A percentile compares a stretch with the other conserved stretches of the same genome.
These are phyloP conservation scores for Euzetes globulus DNA, from an alignment of 2,888 invertebrate genomes.

Conservation along the genomic window DNA sequence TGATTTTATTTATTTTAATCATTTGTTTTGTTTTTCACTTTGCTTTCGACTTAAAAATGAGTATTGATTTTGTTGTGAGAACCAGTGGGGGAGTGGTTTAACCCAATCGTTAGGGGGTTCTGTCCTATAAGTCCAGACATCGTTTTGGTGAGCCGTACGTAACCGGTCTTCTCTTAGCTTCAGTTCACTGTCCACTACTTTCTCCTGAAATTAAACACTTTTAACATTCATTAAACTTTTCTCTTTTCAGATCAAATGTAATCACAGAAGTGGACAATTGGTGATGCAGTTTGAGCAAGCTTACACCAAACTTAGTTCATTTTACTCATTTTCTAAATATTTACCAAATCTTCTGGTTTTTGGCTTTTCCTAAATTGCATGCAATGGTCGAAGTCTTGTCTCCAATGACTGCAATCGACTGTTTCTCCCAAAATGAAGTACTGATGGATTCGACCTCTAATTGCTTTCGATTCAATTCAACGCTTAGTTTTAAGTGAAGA, in stretches of 20 bases:
- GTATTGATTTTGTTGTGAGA: constrained; percentile 59
- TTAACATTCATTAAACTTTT: not conserved
- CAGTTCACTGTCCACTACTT: constrained; percentile 65
- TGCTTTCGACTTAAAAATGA: constrained; percentile 36
- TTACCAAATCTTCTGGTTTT: constrained; percentile 61
- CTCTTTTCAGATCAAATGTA: not conserved
- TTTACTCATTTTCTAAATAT: no score
- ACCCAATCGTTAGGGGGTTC: constrained; percentile 74
- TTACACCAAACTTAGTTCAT: no score
- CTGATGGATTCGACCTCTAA: constrained; percentile 71
- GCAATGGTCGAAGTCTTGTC: constrained; percentile 67
- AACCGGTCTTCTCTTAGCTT: constrained; percentile 58
- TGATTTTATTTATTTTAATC: not conserved
- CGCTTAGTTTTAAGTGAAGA: no score
- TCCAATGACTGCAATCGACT: constrained; percentile 70
- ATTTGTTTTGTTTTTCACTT: constrained; percentile 2
- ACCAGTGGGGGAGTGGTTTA: constrained; percentile 67
- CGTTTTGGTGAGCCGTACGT: constrained; percentile 61
- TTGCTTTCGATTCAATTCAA: constrained; percentile 39
- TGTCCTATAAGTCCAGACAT: constrained; percentile 68
- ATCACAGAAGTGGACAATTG: no score
- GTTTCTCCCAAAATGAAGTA: constrained; percentile 69
- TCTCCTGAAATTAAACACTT: constrained; percentile 51
- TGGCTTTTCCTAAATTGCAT: constrained; percentile 57
- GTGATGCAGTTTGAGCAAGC: no score